Conservation (phyloP, 2,113 vertebrate genomes). For the Paraplagusia blochii region DNA sequence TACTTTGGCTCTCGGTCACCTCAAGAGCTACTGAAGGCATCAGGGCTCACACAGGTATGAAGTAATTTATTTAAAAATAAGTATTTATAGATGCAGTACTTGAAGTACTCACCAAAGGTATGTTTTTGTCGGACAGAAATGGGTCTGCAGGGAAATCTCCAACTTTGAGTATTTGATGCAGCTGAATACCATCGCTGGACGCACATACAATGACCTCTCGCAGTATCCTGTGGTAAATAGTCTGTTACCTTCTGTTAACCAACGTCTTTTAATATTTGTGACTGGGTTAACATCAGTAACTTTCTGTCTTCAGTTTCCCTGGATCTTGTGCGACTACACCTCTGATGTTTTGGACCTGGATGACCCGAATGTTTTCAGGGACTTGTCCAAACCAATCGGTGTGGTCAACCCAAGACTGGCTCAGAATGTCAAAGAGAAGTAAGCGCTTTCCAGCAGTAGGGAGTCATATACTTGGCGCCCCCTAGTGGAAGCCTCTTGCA, state of each 20-base stretch:
- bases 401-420: constrained; percentile 93
- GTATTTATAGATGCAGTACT: not conserved
- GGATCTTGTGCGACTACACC: constrained; percentile 90
- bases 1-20: constrained; percentile 91
- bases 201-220: constrained; percentile 96
- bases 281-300: too few species aligned
- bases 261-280: too few species aligned
- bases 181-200: constrained; percentile 93
- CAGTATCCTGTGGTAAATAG: constrained; percentile 94
- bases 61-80: not conserved
- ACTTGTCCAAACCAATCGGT: constrained; percentile 95
- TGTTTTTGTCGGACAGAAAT: constrained; percentile 80
- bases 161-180: constrained; percentile 99
- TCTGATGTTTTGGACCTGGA: constrained; percentile 86
- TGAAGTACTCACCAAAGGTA: too few species aligned
- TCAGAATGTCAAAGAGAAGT: constrained; percentile 94
- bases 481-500: too few species aligned
- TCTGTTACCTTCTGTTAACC: not conserved
- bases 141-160: constrained; percentile 94
- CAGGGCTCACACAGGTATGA: constrained; percentile 91
- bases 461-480: too few species aligned
- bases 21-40: constrained; percentile 92
- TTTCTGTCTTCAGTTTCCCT: constrained; percentile 83
- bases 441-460: too few species aligned
- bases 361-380: constrained; percentile 86